Base-by-base conservation (phyloP, 2,888 invertebrate species). In the Pristionchus exspectatus region DNA sequence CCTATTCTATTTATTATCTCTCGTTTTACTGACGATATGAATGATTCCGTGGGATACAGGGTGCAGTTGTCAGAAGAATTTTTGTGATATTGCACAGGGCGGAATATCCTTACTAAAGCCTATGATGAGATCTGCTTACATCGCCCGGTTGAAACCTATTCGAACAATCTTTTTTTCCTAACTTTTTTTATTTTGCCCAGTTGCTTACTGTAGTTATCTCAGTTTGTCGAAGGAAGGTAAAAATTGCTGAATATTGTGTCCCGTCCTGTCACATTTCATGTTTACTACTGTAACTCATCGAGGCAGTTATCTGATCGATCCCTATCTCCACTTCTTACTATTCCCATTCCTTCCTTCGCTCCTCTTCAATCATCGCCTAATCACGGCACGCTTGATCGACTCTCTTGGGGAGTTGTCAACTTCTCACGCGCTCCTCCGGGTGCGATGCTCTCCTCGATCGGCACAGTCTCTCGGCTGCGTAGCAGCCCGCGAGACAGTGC, bases 261-360 rank as follows among this genome's bases (percentile, higher is more conserved):
- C n/a, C n/a, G n/a, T n/a, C 44, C 9, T 50, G 44, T 50, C 44
- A 50, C 44, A 50, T 50, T 50, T 9, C 44, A 50, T 30, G 54
- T 27, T 44, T 84, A 27, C 63, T 50, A 83, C 63, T 12, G 85
- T 63, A 56, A 10, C 33, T 63, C 38, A 27, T 30, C 63, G 21
- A 38, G 38, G 9, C 10, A 90, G 24, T 77, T 69, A 69, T 72
- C 74, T 90, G 30, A 85, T 90, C 90, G 59, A 88, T 63, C 77
- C 50, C 83, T 66, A 33, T 84, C 88, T 50, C 77, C 81, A 38
- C 74, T 74, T 88, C n/a, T 77, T 50, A 87, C 24, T 38, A 59
- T 69, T 30, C 90, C 38, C 90, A 59, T 63, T 50, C 89, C 56
- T 63, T 77, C 21, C 88, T 56, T 59, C 27, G 18, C 27, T 44